Conservation (phyloP, 2,113 vertebrate species). For the Crotophaga sulcirostris region DNA sequence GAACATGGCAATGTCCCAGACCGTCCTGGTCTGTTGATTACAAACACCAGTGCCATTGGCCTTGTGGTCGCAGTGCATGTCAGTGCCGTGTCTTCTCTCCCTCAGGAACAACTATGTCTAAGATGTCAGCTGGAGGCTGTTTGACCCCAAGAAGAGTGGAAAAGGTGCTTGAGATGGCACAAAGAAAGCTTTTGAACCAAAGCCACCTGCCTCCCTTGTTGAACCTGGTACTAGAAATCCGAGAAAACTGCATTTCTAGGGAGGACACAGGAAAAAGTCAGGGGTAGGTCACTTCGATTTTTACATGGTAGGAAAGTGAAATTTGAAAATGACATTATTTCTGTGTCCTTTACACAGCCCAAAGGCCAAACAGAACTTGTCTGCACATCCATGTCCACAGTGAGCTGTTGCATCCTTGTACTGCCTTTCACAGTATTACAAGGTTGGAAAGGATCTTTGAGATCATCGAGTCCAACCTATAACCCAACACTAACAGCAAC, state of each 20-base stretch:
- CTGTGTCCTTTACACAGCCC: neutral
- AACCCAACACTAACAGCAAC: too few relatives aligned
- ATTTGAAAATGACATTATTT: neutral
- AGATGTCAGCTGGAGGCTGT: neutral
- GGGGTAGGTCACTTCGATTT: neutral
- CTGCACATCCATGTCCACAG: neutral
- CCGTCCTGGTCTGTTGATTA: fast-evolving
- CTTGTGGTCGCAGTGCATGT: fast-evolving
- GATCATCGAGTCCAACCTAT: too few relatives aligned
- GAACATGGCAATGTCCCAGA: neutral
- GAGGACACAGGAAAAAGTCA: neutral
- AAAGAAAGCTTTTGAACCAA: neutral
- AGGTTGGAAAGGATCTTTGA: too few relatives aligned
- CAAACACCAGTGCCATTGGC: neutral
- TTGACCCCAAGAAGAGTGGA: neutral
- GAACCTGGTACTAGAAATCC: neutral
- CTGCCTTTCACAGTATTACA: too few relatives aligned
- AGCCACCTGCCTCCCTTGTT: neutral
- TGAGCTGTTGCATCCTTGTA: neutral
- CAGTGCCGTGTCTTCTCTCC: neutral
- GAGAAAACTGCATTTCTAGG: neutral
- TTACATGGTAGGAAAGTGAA: neutral
- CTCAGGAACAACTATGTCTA: too few relatives aligned
- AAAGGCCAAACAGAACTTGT: neutral
- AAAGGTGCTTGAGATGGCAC: neutral